Evolutionary conservation across 1,140 invertebrate genomes (phyloP).

Genomic region (Palaemon carinicauda): DNA sequence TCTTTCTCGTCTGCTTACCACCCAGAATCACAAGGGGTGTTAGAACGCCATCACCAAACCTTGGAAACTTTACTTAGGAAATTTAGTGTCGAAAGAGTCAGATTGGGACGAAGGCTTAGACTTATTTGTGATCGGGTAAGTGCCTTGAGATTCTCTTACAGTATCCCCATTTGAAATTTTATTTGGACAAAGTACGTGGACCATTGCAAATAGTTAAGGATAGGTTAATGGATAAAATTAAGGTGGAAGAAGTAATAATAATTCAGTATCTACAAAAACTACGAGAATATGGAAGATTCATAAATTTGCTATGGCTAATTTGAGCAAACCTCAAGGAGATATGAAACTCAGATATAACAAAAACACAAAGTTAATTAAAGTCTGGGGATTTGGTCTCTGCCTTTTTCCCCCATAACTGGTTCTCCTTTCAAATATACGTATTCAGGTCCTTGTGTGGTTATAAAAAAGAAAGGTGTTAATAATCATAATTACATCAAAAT

Average conservation of each 20-base stretch:
- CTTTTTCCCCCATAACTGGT: not conserved
- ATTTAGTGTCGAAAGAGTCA: too few relatives aligned
- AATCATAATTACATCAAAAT: not conserved
- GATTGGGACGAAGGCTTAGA: too few relatives aligned
- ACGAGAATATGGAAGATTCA: not conserved
- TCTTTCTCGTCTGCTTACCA: too few relatives aligned
- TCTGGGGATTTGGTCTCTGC: not conserved
- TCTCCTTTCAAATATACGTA: not conserved
- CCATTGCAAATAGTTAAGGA: not conserved
- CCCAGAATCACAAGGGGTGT: too few relatives aligned
- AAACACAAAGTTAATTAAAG: not conserved
- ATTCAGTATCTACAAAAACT: not conserved
- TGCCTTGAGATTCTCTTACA: not conserved
- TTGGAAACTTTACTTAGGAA: too few relatives aligned
- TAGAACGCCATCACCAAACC: too few relatives aligned
- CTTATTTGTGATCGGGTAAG: not conserved
- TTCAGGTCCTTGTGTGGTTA: not conserved
- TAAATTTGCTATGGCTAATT: not conserved
- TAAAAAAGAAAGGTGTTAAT: not conserved
- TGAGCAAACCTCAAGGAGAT: slow-evolving; percentile 7
- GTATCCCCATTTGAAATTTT: not conserved
- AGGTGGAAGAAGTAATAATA: not conserved
- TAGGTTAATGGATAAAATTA: not conserved
- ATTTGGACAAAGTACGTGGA: not conserved
- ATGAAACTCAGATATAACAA: not conserved